Evolutionary conservation across 2,888 invertebrate species (phyloP).

Genomic region (Erannis defoliaria): DNA sequence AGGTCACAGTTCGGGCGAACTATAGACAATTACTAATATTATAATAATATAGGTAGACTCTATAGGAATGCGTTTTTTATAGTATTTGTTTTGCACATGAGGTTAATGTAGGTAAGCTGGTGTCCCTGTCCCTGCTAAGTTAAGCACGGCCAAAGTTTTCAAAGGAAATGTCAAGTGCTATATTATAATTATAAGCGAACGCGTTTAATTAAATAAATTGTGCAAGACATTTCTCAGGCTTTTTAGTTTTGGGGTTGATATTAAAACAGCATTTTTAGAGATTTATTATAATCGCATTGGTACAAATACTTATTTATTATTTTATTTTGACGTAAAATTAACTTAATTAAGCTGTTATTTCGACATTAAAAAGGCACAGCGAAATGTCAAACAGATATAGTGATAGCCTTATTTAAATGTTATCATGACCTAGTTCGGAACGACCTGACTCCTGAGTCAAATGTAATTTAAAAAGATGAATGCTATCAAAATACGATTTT

Average conservation of each 20-base stretch:
- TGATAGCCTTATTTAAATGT: constrained; percentile 19
- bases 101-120: too few relatives aligned
- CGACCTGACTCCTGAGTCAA: constrained; percentile 25
- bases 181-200: not conserved
- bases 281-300: not conserved
- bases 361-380: constrained; percentile 7
- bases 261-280: not conserved
- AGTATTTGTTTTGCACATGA: too few relatives aligned
- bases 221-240: not conserved
- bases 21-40: too few relatives aligned
- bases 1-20: too few relatives aligned
- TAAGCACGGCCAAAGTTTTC: not conserved
- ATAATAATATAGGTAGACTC: too few relatives aligned
- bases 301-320: constrained; percentile 2
- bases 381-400: constrained; percentile 33
- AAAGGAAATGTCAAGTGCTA: not conserved
- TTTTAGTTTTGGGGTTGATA: not conserved
- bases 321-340: constrained; percentile 21
- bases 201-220: not conserved
- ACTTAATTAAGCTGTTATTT: constrained; percentile 33
- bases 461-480: constrained; percentile 2
- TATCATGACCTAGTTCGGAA: constrained; percentile 34
- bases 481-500: not conserved
- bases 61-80: too few relatives aligned
- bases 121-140: not conserved